Percentiles rank a stretch among this genome's conserved stretches.
Conservation (phyloP, 2,888 invertebrate species). For the Tinea pellionella region DNA sequence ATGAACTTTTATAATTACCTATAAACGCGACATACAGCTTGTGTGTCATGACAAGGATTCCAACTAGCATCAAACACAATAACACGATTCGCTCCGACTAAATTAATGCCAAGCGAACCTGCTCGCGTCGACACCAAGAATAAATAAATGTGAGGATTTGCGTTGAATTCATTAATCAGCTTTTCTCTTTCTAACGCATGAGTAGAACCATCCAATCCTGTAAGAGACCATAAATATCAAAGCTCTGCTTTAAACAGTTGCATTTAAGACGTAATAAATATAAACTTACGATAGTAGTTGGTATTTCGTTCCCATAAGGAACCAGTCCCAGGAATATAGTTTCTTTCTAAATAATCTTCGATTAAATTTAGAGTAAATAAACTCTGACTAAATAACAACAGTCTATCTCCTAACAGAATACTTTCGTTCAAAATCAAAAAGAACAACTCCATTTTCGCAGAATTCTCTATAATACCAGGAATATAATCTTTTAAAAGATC, state of each 20-base stretch:
- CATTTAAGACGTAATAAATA: slow-evolving; percentile 10
- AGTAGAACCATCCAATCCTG: slow-evolving; percentile 95
- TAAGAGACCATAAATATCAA: slow-evolving; percentile 19
- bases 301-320: slow-evolving; percentile 87
- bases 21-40: slow-evolving; percentile 96
- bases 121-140: slow-evolving; percentile 97
- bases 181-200: slow-evolving; percentile 94
- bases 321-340: slow-evolving; percentile 74
- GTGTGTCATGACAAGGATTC: slow-evolving; percentile 99
- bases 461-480: slow-evolving; percentile 90
- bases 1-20: slow-evolving; percentile 42
- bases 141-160: slow-evolving; percentile 85
- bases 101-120: slow-evolving; percentile 96
- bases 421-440: slow-evolving; percentile 92
- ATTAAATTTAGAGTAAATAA: slow-evolving; percentile 94
- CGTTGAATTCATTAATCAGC: slow-evolving; percentile 95
- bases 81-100: slow-evolving; percentile 97
- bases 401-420: slow-evolving; percentile 86
- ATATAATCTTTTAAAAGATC: slow-evolving; percentile 87
- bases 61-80: slow-evolving; percentile 98
- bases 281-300: slow-evolving; percentile 88
- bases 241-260: not conserved
- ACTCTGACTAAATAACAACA: slow-evolving; percentile 96
- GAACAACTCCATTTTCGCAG: slow-evolving; percentile 94
- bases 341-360: slow-evolving; percentile 89